phyloP scores from a whole-genome alignment of 2,113 vertebrate genomes.

The Riparia riparia region DNA sequence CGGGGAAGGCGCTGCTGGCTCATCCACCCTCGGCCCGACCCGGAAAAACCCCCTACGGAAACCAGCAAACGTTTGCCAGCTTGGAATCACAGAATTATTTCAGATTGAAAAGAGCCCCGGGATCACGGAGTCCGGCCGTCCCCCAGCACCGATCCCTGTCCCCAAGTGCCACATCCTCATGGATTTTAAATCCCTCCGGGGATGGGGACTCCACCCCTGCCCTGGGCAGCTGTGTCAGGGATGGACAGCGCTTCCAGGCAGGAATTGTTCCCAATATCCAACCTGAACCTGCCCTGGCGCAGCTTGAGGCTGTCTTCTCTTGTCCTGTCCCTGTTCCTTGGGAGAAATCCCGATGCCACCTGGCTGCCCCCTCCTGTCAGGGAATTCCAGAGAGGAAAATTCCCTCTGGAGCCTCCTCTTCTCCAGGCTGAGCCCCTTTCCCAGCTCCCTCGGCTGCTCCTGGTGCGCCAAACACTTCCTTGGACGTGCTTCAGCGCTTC shows the following conservation, averaged over 20 bases:
- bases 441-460: background rate
- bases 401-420: background rate
- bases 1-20: background rate
- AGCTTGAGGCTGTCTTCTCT: rapidly evolving
- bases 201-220: background rate
- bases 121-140: background rate
- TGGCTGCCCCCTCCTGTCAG: background rate
- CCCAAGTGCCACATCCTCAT: background rate
- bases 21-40: too few relatives aligned
- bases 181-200: background rate
- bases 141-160: rapidly evolving
- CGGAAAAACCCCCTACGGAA: background rate
- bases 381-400: background rate
- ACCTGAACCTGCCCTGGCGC: rapidly evolving
- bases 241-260: background rate
- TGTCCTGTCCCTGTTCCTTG: background rate
- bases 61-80: background rate
- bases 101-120: background rate
- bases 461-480: background rate
- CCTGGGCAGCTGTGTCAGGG: background rate
- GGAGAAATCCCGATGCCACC: background rate
- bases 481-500: background rate
- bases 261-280: background rate
- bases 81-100: background rate
- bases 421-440: background rate